Evolutionary conservation across 2,888 invertebrate species (phyloP).

Genomic region (Hypomecis punctinalis): DNA sequence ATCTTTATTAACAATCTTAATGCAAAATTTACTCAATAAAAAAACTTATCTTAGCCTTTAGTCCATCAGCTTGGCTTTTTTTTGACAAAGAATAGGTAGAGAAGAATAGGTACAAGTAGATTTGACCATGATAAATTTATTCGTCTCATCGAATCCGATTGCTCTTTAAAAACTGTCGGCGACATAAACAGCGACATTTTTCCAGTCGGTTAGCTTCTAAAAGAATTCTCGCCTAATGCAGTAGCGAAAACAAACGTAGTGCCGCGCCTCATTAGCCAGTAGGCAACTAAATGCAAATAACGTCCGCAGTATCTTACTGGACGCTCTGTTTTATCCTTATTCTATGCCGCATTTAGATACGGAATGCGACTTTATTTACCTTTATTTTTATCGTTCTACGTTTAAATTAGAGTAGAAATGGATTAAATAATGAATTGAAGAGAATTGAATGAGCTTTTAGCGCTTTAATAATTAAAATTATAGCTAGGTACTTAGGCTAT

Average conservation of each 20-base stretch:
- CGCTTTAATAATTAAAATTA: too few relatives aligned
- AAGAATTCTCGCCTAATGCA: constrained; percentile 35
- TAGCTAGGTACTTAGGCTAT: too few relatives aligned
- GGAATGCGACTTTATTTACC: constrained; percentile 36
- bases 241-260: constrained; percentile 39
- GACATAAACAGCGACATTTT: constrained; percentile 22
- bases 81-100: too few relatives aligned
- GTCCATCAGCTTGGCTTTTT: too few relatives aligned
- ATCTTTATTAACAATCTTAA: too few relatives aligned
- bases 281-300: constrained; percentile 36
- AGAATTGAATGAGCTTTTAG: neutral
- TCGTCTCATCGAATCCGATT: too few relatives aligned
- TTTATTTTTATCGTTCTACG: constrained; percentile 28
- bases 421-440: neutral
- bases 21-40: too few relatives aligned
- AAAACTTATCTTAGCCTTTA: too few relatives aligned
- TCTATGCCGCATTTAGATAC: constrained; percentile 31
- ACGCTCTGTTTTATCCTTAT: constrained; percentile 35
- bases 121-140: too few relatives aligned
- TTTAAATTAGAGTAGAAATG: constrained; percentile 10
- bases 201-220: constrained; percentile 22
- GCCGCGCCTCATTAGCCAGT: constrained; percentile 41
- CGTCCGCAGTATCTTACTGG: constrained; percentile 35
- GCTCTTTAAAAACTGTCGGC: too few relatives aligned
- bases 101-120: too few relatives aligned